These are phyloP conservation scores for Zenarchopterus dispar DNA, from an alignment of 2,797 vertebrate genomes.

Conservation along the genomic window DNA sequence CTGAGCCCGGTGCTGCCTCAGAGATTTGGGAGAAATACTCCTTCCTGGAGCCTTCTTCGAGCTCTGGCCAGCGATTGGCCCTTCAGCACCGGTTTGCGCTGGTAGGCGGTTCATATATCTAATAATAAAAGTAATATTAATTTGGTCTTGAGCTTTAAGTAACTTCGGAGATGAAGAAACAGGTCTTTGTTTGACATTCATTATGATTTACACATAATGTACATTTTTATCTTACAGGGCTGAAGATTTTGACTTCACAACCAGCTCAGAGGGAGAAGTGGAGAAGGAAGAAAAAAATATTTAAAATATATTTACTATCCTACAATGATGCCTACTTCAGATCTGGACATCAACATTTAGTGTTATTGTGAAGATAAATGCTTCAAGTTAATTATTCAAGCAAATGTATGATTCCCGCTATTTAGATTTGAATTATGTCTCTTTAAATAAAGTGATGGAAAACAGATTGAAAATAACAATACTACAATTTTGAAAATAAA, in stretches of 20 bases:
- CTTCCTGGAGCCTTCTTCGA: conserved; percentile 44
- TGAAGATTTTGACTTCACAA: conserved; percentile 50
- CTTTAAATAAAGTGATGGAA: conserved; percentile 20
- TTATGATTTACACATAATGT: not conserved
- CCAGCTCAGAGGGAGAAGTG: conserved; percentile 61
- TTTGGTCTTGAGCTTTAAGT: not conserved
- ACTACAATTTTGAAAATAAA: conserved; percentile 1
- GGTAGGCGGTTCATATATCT: conserved; percentile 35
- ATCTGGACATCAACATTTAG: conserved; percentile 20
- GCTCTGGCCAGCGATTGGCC: conserved; percentile 32
- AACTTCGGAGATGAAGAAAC: not conserved
- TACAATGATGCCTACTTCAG: not conserved
- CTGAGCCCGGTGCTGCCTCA: conserved; percentile 43
- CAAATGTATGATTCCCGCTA: conserved; percentile 1
- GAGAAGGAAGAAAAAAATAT: conserved; percentile 32
- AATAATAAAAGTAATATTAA: not conserved
- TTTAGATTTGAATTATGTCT: not conserved
- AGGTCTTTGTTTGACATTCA: too few species aligned
- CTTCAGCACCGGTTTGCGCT: conserved; percentile 24
- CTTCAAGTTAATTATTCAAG: not conserved
- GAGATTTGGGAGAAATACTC: conserved; percentile 56
- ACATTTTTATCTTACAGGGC: conserved; percentile 52
- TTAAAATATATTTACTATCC: conserved; percentile 19
- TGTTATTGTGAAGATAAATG: conserved; percentile 21
- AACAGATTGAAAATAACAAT: not conserved